Evolutionary conservation across 2,113 vertebrate species (phyloP), one percentile per base, ranked within the genome.

Genomic region (Nansenia antarctica): DNA sequence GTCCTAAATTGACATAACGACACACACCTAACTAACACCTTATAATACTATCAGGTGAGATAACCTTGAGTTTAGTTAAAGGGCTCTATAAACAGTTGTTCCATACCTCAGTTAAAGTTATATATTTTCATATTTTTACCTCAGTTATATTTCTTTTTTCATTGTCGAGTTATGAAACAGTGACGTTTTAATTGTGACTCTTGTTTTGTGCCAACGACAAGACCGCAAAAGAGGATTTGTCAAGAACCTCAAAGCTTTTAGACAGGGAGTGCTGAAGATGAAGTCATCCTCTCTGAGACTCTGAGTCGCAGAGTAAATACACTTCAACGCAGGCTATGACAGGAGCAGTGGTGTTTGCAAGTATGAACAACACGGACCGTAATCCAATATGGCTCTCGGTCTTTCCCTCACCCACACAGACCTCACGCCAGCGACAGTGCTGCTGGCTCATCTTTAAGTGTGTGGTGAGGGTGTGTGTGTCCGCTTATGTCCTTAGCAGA

Each of bases 281-380:
- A 49, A 49, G 18, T 49, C n/a, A 22, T 49, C 45, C n/a, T 49
- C 18, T 20, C 5, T 49, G 45, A 5, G 29, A 30, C 15, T 57
- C 26, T 24, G 53, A 26, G 26, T 24, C 14, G 26, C 26, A 29
- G 53, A 58, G 29, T 30, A 31, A 18, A 31, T n/a, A 12, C 42
- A 47, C 42, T n/a, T 55, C 11, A 24, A 55, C 53, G 3, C 26
- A 14, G 26, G 53, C 8, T 9, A 67, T 76, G 67, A 32, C 67
- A 70, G 67, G 42, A 62, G 27, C 79, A 70, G 74, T 79, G 80
- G 64, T 77, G 71, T 63, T 65, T 79, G 77, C 72, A 76, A 71
- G 86, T 29, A 67, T 67, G 59, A 77, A 78, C 79, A 79, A 60
- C 61, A 4, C 59, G 15, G 62, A 45, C n/a, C 47, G 70, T 29